Conservation (phyloP, 2,113 vertebrate genomes). For the Nyctereutes procyonoides region DNA sequence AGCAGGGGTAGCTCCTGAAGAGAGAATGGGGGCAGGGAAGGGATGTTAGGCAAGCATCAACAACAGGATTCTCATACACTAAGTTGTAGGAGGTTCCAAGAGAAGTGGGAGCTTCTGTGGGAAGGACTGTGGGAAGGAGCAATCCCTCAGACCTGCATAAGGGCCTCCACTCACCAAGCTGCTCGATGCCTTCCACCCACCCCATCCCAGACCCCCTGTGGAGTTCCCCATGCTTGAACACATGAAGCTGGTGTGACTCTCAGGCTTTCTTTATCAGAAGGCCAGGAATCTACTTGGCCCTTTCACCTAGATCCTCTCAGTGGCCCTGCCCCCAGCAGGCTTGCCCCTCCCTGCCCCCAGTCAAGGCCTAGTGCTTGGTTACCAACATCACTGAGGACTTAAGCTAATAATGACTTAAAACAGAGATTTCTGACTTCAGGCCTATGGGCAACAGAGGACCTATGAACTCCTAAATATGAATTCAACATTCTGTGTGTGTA, state of each 20-base stretch:
- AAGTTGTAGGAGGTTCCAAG: no score
- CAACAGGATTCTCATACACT: background rate
- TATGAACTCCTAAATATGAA: background rate
- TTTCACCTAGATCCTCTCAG: background rate
- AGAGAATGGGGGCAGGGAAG: background rate
- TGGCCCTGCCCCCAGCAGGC: background rate
- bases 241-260: background rate
- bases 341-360: background rate
- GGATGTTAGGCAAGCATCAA: no score
- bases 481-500: background rate
- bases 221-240: background rate
- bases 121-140: background rate
- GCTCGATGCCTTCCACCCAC: accelerated
- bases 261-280: background rate
- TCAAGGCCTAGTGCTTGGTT: background rate
- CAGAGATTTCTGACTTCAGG: background rate
- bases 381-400: background rate
- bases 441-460: background rate
- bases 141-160: background rate
- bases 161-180: background rate
- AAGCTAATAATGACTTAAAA: background rate
- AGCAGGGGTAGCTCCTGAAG: background rate
- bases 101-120: background rate
- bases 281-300: background rate
- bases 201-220: no score